A percentile compares a stretch with the other conserved stretches of the same genome.
Conservation (phyloP, 2,113 vertebrate species). For the Manacus vitellinus region DNA sequence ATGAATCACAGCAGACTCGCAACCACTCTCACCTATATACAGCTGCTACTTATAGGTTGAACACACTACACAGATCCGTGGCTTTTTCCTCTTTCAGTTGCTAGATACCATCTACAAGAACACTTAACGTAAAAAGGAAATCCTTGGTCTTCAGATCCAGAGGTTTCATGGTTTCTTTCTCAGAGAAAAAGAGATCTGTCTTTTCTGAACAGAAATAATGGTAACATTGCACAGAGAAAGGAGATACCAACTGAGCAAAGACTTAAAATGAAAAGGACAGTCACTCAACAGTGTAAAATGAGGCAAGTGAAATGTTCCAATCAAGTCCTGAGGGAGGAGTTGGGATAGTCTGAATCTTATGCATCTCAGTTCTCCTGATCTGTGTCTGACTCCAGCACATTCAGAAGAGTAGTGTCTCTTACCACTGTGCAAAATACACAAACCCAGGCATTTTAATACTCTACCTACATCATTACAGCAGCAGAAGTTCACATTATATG, state of each 20-base stretch:
- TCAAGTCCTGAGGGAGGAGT: neutral
- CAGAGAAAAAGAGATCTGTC: neutral
- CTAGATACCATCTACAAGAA: neutral
- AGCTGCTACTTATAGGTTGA: accelerated
- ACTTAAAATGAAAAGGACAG: neutral
- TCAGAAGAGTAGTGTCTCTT: neutral
- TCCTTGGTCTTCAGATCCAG: neutral
- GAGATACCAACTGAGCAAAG: neutral
- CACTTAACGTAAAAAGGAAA: neutral
- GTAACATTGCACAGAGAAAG: neutral
- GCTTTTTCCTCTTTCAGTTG: neutral
- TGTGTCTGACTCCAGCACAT: neutral
- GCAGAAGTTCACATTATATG: neutral
- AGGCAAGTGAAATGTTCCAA: neutral
- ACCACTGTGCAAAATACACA: neutral
- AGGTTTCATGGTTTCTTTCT: neutral
- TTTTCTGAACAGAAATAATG: neutral
- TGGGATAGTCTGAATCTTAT: neutral
- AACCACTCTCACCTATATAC: neutral
- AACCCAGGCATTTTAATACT: neutral
- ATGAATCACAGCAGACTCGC: neutral
- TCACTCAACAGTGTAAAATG: neutral
- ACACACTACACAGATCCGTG: accelerated
- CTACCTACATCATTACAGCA: neutral
- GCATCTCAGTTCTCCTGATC: neutral